phyloP scores from a whole-genome alignment of 2,797 vertebrate species.

The Sebastes nivosus region DNA sequence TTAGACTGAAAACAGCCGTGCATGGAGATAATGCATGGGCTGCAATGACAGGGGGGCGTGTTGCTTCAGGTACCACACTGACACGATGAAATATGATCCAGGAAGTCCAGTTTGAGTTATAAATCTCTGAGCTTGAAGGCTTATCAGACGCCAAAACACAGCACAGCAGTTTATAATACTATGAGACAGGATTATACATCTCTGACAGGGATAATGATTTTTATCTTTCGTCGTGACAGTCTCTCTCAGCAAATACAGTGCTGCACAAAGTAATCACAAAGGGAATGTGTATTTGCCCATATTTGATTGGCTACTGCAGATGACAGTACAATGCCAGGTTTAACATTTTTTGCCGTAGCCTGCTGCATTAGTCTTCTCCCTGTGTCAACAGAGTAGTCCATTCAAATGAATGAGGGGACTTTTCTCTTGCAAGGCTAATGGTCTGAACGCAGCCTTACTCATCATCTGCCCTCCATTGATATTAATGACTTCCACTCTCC shows the following conservation, averaged over 20 bases:
- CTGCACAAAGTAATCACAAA: not conserved
- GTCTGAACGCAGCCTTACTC: not conserved
- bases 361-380: not conserved
- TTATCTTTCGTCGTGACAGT: not conserved
- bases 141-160: not conserved
- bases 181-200: not conserved
- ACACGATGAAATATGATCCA: not conserved
- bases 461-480: not conserved
- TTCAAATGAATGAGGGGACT: not conserved
- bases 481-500: not conserved
- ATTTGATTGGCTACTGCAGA: not conserved
- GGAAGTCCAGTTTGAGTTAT: not conserved
- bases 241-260: not conserved
- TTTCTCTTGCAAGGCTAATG: constrained; percentile 1
- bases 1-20: not conserved
- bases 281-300: not conserved
- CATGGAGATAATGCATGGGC: not conserved
- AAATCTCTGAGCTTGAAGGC: not conserved
- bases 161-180: not conserved
- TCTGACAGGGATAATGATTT: not conserved
- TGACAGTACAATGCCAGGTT: not conserved
- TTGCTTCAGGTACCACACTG: not conserved
- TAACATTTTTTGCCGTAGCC: not conserved
- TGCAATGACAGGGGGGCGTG: not conserved
- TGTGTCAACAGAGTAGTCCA: not conserved